These are phyloP conservation scores for Eidolon helvum DNA, from an alignment of 2,113 vertebrate genomes.

Conservation along the genomic window DNA sequence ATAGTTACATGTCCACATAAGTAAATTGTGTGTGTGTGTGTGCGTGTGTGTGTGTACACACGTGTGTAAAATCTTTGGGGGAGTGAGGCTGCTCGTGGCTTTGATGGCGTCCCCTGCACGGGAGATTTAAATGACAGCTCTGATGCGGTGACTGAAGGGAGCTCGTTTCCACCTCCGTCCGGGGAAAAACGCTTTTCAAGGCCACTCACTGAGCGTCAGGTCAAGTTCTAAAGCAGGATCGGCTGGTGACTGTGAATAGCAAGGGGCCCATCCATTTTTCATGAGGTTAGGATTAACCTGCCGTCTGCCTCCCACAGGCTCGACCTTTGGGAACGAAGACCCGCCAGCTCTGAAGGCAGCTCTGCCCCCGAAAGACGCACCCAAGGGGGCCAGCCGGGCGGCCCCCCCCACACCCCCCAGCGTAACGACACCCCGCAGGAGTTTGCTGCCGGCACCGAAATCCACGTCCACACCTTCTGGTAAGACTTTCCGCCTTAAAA, in stretches of 20 bases:
- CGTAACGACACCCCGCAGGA: constrained; percentile 84
- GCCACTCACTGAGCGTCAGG: background rate
- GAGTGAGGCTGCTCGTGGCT: background rate
- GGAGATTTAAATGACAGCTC: background rate
- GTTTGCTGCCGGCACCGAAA: constrained; percentile 88
- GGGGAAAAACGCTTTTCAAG: background rate
- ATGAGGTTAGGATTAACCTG: constrained; percentile 76
- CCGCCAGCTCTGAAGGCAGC: constrained; percentile 79
- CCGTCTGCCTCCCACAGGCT: constrained; percentile 83
- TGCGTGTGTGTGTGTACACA: too few relatives aligned
- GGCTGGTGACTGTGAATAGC: background rate
- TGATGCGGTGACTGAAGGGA: background rate
- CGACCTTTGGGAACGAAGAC: constrained; percentile 87
- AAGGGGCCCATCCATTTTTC: constrained; percentile 71
- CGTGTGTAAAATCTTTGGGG: background rate
- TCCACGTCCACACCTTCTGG: constrained; percentile 77
- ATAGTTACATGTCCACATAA: background rate
- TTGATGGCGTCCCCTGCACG: background rate
- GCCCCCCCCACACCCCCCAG: constrained; percentile 77
- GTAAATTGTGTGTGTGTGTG: background rate
- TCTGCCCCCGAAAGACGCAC: constrained; percentile 80
- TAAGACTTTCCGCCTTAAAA: constrained; percentile 69
- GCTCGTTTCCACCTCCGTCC: background rate
- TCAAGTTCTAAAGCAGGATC: background rate
- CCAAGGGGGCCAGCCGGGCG: constrained; percentile 79